Conservation (phyloP, 2,888 invertebrate genomes). For the Hydropsyche betteni region DNA sequence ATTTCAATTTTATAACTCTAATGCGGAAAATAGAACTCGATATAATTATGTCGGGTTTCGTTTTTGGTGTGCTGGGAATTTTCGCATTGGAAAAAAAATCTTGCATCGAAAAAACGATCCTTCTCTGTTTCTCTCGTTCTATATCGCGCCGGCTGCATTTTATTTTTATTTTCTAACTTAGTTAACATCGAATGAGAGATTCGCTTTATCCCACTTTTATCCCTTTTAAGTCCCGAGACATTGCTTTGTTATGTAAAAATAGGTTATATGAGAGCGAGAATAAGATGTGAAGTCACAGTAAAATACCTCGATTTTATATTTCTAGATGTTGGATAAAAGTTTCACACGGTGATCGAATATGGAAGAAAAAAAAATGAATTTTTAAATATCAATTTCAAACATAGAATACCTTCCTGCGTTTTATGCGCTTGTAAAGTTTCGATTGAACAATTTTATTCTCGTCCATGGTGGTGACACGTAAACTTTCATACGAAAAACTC, state of each 20-base stretch:
- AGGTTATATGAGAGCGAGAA: background rate
- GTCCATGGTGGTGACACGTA: too few species aligned
- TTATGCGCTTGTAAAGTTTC: too few species aligned
- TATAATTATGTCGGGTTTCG: background rate
- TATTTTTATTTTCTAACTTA: slow-evolving; percentile 22
- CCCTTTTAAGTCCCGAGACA: slow-evolving; percentile 26
- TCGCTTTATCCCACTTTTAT: slow-evolving; percentile 31
- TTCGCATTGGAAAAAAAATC: background rate
- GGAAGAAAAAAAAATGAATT: too few species aligned
- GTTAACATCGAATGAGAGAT: slow-evolving; percentile 32
- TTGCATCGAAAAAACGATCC: background rate
- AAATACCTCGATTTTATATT: too few species aligned
- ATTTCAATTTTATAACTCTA: too few species aligned
- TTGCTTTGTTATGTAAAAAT: slow-evolving; percentile 28
- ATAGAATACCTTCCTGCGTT: too few species aligned
- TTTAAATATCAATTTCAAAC: too few species aligned
- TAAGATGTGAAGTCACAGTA: too few species aligned
- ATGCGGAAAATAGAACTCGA: background rate
- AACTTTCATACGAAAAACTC: too few species aligned
- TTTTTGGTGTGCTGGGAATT: background rate
- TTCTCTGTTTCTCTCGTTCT: background rate
- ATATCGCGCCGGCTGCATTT: background rate
- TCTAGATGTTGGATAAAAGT: too few species aligned
- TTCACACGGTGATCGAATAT: too few species aligned
- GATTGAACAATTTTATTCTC: too few species aligned